Base-by-base conservation (phyloP, 1,140 invertebrate species). In the Cherax destructor region DNA sequence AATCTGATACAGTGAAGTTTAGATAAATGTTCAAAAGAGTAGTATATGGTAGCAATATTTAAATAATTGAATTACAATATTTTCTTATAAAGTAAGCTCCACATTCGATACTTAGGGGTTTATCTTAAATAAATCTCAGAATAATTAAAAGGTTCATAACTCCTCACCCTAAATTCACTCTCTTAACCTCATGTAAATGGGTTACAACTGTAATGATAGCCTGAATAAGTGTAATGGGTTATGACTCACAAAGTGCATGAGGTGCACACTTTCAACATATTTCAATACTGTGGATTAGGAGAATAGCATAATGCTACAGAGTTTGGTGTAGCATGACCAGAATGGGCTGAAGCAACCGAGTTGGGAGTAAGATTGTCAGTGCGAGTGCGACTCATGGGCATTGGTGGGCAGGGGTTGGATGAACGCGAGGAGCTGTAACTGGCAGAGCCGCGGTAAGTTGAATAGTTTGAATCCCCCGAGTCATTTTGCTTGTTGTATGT, bases 271-370 rank as follows among this genome's bases (percentile, higher is more conserved):
- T 21, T 50, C 77, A 69, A 65, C 24, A 49, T 7, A 65, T 83
- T 47, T 91, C 61, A 91, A 83, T 91, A 91, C 65, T 91, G 90
- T 7, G 90, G 90, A 72, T 91, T 91, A 21, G 90, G 90, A 49
- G 90, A 91, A 59, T 91, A 87, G 41, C 85, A 86, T 7, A 85
- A 76, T 24, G 76, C 78, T 52, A 74, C 78, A 47, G 89, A 91
- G 65, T 86, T 91, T 50, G 89, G 83, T 21, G 89, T 91, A 6
- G 77, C 61, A 30, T 86, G 76, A 56, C 78, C 78, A 69, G 90
- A 91, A 49, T 91, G 90, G 24, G 81, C 83, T 5, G 88, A 91
- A 24, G 56, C 81, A 56, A 74, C 85, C 9, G 90, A 91, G 65
- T 91, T 91, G 4, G 90, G 90, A 49, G 90, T 91, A 47, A 74